Evolutionary conservation across 2,888 invertebrate genomes (phyloP), one percentile per base, ranked within the genome.

Genomic region (Athrips mouffetella): DNA sequence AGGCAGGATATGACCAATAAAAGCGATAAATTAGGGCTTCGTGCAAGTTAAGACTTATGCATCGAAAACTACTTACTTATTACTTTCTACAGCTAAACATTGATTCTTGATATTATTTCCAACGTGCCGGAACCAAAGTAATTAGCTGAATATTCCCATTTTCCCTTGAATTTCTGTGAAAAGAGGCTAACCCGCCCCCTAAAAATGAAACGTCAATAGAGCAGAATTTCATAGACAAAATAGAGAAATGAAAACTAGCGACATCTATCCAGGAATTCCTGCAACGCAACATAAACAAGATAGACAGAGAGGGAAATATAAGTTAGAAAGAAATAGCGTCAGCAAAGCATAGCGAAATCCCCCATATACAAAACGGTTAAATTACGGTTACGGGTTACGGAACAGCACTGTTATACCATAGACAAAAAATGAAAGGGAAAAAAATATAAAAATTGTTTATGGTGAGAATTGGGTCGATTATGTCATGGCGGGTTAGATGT

Each of bases 401-500:
- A 3, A 18, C 48, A 41, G 21, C 49, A 30, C 49, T 49, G n/a
- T n/a, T n/a, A 40, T 15, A 30, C n/a, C 40, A 41, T 35, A 49
- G 46, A 45, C 31, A 48, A 44, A 15, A 40, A 40, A 47, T 21
- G 8, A 49, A 45, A 45, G 37, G 21, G 35, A 45, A 46, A 45
- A 49, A 40, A 5, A 11, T n/a, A n/a, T n/a, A 13, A 27, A 1
- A 1, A 27, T 41, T 27, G 41, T 45, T 35, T 46, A 47, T 47
- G 47, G 47, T 37, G 40, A 35, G 47, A 51, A 45, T 51, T 83
- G 87, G 87, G 88, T 86, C 88, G 89, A 89, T 89, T 89, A 89
- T 89, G 89, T 89, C 89, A 89, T 89, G 89, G 89, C 89, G 89
- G 85, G 86, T 81, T 84, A 82, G 84, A 86, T 84, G 87, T 88